Conservation (phyloP, 1,140 invertebrate genomes). For the Macrobrachium nipponense region DNA sequence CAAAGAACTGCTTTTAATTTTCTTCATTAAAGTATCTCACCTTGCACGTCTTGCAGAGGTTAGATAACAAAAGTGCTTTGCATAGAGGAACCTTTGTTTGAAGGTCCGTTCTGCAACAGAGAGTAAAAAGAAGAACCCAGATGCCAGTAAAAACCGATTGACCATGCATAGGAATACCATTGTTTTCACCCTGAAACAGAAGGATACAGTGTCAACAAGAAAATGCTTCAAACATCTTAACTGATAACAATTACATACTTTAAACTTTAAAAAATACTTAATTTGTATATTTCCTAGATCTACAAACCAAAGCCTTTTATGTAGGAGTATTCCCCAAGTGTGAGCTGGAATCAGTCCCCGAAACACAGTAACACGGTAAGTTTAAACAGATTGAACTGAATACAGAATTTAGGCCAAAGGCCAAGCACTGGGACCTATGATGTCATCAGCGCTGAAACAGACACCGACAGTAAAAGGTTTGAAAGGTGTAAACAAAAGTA, state of each 20-base stretch:
- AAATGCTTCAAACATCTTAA: neutral
- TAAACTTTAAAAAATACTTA: too few relatives aligned
- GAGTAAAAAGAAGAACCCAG: slow-evolving; percentile 89
- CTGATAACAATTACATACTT: neutral
- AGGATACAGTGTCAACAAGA: neutral
- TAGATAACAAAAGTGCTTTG: slow-evolving; percentile 94
- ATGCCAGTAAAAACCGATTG: slow-evolving; percentile 80
- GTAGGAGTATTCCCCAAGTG: too few relatives aligned
- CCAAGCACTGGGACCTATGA: too few relatives aligned
- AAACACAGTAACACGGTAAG: too few relatives aligned
- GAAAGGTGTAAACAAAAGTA: too few relatives aligned
- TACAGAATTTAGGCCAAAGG: too few relatives aligned
- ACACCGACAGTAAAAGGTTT: too few relatives aligned
- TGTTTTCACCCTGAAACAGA: slow-evolving; percentile 22
- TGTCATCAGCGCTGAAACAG: too few relatives aligned
- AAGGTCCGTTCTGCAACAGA: slow-evolving; percentile 95
- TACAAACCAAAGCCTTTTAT: too few relatives aligned
- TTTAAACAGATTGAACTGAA: too few relatives aligned
- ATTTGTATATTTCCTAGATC: too few relatives aligned
- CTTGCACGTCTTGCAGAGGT: slow-evolving; percentile 90
- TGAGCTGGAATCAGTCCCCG: too few relatives aligned
- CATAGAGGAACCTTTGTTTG: slow-evolving; percentile 93
- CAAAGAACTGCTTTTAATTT: neutral
- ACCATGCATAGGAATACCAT: slow-evolving; percentile 42
- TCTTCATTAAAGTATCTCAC: slow-evolving; percentile 59